phyloP scores from a whole-genome alignment of 2,888 invertebrate species.

The Oeneis ivallda region DNA sequence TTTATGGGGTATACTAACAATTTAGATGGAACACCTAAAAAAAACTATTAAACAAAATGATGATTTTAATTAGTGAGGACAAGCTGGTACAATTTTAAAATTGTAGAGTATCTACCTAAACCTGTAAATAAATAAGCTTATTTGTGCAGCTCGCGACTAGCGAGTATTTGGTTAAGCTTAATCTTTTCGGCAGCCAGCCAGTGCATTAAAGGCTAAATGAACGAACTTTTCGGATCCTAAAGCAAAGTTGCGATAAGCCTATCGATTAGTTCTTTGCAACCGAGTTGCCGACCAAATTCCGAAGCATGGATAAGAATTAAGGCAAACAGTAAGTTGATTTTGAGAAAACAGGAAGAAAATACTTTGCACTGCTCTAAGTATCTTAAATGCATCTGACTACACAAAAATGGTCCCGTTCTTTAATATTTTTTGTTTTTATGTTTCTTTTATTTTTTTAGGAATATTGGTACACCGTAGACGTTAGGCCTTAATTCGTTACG shows the following conservation, averaged over 20 bases:
- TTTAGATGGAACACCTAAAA: no score
- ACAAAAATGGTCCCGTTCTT: no score
- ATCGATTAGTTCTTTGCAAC: conserved; percentile 33
- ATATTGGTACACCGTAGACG: no score
- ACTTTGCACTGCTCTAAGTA: background rate
- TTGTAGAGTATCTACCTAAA: background rate
- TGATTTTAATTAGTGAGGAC: no score
- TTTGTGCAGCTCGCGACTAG: conserved; percentile 5
- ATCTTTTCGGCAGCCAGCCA: conserved; percentile 31
- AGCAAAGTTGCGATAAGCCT: conserved; percentile 35
- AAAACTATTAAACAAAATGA: no score
- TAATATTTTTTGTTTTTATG: no score
- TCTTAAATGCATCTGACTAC: no score
- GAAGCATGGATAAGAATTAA: conserved; percentile 11
- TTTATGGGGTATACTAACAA: no score
- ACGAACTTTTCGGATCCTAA: conserved; percentile 29
- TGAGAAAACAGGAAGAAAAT: background rate
- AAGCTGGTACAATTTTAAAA: background rate
- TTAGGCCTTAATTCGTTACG: no score
- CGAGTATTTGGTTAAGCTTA: conserved; percentile 30
- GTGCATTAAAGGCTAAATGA: conserved; percentile 28
- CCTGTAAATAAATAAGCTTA: conserved; percentile 11
- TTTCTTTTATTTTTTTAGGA: no score
- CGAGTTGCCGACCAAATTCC: conserved; percentile 16
- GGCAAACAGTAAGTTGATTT: background rate